Conservation (phyloP, 2,797 vertebrate species). For the Parotocinclus haroldoi region DNA sequence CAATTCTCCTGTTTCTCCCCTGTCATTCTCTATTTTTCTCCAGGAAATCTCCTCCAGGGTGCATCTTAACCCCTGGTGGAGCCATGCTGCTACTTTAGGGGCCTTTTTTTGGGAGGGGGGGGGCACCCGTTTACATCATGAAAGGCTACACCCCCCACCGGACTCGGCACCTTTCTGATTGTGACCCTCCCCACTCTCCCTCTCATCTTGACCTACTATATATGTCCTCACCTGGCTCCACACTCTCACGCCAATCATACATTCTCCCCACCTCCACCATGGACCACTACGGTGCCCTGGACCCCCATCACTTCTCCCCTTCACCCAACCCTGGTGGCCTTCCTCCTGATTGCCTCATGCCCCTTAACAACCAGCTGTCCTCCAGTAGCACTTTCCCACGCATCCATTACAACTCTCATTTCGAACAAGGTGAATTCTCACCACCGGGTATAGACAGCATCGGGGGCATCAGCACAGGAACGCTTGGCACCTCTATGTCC, state of each 20-base stretch:
- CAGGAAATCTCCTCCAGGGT: conserved; percentile 39
- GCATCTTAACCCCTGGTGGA: conserved; percentile 55
- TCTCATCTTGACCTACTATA: conserved; percentile 76
- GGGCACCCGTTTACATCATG: conserved; percentile 74
- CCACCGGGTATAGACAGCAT: conserved; percentile 84
- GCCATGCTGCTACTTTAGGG: conserved; percentile 70
- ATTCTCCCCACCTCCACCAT: conserved; percentile 79
- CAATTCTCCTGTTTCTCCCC: background rate
- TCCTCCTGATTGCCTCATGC: conserved; percentile 85
- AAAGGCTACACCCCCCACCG: conserved; percentile 94
- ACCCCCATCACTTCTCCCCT: conserved; percentile 72
- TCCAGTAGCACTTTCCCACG: conserved; percentile 96
- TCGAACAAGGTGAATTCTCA: conserved; percentile 77
- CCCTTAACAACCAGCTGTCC: conserved; percentile 92
- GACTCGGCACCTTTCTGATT: conserved; percentile 88
- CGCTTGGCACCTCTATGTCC: conserved; percentile 73
- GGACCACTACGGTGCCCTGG: conserved; percentile 74
- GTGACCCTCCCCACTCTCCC: conserved; percentile 75
- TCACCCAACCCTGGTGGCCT: conserved; percentile 75
- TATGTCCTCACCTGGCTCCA: conserved; percentile 62
- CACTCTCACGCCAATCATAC: conserved; percentile 55
- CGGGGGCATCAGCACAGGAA: conserved; percentile 83
- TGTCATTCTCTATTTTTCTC: conserved; percentile 4
- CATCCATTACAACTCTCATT: conserved; percentile 95
- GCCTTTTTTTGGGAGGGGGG: conserved; percentile 54